Evolutionary conservation across 2,797 vertebrate genomes (phyloP), one percentile per base, ranked within the genome.

Genomic region (Epinephelus coioides): DNA sequence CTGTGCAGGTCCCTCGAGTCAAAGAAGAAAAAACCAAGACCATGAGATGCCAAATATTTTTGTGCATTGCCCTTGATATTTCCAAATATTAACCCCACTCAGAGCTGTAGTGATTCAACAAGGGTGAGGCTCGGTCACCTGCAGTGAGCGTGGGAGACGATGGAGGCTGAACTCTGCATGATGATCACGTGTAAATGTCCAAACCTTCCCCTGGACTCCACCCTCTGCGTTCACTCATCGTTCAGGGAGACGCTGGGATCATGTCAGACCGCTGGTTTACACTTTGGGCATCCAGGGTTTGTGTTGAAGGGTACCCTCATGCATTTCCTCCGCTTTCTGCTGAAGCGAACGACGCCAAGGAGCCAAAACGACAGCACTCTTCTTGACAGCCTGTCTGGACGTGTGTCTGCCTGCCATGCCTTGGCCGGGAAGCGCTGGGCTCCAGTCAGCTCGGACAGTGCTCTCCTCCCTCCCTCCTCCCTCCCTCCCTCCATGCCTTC

Each of bases 11-110:
- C 63, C 67, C 78, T 73, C 55, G 34, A 54, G 55, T 76, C 59
- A 51, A 79, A 69, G 50, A n/a, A 60, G 17, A 62, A 74, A 25
- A 34, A 77, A 61, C 67, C 1, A 82, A 59, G 46, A 76, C 79
- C 27, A 79, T 70, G 66, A 89, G 76, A 92, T 82, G 87, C 85
- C 90, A 92, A 93, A 94, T 88, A 89, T 88, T 69, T 61, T 34
- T 55, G 55, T 44, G 21, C 65, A 51, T 74, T 50, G 38, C 70
- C 73, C 83, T 83, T 67, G 63, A 82, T 80, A 62, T 66, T 57
- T 79, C 65, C 57, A 75, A 64, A 80, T 55, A 5, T 69, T 49
- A 70, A 38, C 40, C 23, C 11, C n/a, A 55, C 73, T 57, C 59
- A 38, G 21, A 63, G 64, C 55, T 79, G 50, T 47, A 18, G 51